Evolutionary conservation across 2,797 vertebrate genomes (phyloP).

Genomic region (Gorsachius magnificus): DNA sequence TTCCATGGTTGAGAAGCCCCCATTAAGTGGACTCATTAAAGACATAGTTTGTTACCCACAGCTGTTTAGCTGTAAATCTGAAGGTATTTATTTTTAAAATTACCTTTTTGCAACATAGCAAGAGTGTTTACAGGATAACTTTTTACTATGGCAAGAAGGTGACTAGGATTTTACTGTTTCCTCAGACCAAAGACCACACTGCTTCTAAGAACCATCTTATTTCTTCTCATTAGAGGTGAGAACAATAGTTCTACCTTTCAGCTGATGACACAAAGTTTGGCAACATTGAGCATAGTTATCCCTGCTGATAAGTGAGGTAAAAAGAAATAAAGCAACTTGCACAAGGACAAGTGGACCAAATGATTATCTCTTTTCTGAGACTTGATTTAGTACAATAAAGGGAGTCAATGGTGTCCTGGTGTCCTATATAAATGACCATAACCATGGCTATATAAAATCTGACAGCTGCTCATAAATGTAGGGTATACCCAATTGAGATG

Average conservation of each 20-base stretch:
- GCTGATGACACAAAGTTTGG: background rate
- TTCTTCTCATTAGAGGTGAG: background rate
- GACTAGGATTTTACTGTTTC: background rate
- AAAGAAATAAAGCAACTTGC: background rate
- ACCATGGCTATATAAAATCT: background rate
- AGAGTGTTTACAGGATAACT: background rate
- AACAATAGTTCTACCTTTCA: background rate
- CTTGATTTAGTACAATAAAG: background rate
- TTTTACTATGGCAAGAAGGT: background rate
- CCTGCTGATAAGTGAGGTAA: background rate
- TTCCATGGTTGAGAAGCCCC: background rate
- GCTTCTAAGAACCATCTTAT: background rate
- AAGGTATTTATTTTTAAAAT: background rate
- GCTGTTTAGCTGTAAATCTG: background rate
- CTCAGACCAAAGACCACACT: background rate
- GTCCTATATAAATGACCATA: background rate
- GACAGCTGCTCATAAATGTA: background rate
- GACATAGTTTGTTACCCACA: background rate
- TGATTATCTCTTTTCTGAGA: background rate
- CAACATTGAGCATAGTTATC: background rate
- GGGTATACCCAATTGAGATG: background rate
- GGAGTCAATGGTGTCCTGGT: background rate
- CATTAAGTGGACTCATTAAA: background rate
- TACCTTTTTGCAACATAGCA: background rate
- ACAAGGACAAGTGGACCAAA: background rate